Base-by-base conservation (phyloP, 2,113 vertebrate species). In the Actenoides lindsayi region DNA sequence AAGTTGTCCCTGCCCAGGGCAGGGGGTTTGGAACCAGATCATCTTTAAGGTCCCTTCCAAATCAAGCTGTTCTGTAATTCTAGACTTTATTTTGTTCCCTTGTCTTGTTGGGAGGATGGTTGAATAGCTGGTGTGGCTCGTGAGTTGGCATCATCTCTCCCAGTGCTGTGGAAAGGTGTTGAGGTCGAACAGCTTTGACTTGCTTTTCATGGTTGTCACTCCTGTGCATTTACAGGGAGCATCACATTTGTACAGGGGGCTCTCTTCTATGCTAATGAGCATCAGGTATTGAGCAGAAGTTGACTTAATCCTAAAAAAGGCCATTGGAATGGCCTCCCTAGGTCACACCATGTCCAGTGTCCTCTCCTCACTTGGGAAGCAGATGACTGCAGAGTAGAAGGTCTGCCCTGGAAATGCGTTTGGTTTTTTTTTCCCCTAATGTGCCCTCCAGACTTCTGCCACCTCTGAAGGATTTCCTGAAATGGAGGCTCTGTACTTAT, bases 191-290 rank as follows among this genome's bases (percentile, higher is more conserved):
- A 2, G 37, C 67, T 83, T 33, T 16, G 11, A 28, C 3, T 9
- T 28, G 46, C 2, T 39, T 20, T 37, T 25, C 21, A 2, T 51
- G 17, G 10, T 11, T 23, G 33, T 33, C 68, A 35, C 35, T 42
- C 0, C 0, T 18, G 13, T 11, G 3, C 53, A 10, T 48, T 46
- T 23, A 24, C 6, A 42, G 23, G 56, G 88, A 14, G 25, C 44
- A 35, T 17, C 39, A 7, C 27, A 6, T 9, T 25, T 11, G 3
- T 10, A 17, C 16, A 3, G 20, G 15, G 50, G 6, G 11, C 7
- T 42, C 9, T 67, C 54, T 53, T 44, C 54, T 31, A 4, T 27
- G 57, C 17, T 44, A 2, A 28, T 15, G 12, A 53, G 16, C 35
- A 46, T 13, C 25, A 39, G 18, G 44, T 20, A 31, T 11, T 28